Evolutionary conservation across 1,140 invertebrate species (phyloP).

Genomic region (Pogonomyrmex barbatus): DNA sequence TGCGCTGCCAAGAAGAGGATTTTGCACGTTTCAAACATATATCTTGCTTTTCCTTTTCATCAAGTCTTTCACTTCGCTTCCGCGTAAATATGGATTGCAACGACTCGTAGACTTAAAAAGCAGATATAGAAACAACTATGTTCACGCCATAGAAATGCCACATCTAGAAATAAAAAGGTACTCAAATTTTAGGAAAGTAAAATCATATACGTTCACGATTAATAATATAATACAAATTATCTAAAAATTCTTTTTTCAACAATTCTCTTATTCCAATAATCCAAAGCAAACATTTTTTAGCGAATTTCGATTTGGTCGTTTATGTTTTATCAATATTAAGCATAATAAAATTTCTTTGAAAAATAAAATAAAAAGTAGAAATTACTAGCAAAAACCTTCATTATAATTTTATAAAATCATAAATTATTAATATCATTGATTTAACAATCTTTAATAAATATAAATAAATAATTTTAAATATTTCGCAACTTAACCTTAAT

Average conservation of each 20-base stretch:
- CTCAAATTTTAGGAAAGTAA: neutral
- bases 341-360: neutral
- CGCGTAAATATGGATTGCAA: conserved; percentile 28
- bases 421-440: conserved; percentile 10
- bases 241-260: neutral
- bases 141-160: neutral
- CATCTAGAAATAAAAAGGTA: neutral
- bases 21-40: conserved; percentile 13
- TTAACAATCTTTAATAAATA: neutral
- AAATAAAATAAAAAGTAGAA: neutral
- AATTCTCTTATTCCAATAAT: neutral
- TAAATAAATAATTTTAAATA: neutral
- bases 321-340: neutral
- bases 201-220: neutral
- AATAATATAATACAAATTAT: neutral
- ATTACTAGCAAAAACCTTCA: neutral
- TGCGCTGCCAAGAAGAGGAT: neutral
- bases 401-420: neutral
- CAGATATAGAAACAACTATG: conserved; percentile 14
- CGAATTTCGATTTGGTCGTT: neutral
- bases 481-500: neutral
- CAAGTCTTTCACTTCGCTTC: conserved; percentile 12
- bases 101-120: conserved; percentile 13
- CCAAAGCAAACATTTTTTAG: neutral
- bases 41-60: conserved; percentile 42